Evolutionary conservation across 2,888 invertebrate species (phyloP).

Genomic region (Drosophila picticornis): DNA sequence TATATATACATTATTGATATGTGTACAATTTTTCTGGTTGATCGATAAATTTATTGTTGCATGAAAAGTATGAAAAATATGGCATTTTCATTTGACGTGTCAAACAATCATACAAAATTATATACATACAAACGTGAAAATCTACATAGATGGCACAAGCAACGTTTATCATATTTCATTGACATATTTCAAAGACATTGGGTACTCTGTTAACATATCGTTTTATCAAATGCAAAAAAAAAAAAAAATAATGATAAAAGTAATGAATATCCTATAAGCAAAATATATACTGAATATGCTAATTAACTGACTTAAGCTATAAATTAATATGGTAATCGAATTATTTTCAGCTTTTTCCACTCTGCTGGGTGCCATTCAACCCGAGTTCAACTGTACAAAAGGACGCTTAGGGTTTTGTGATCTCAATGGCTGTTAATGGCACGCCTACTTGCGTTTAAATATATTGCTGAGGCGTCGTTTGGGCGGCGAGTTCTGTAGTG

Average conservation of each 20-base stretch:
- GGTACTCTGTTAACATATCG: slow-evolving; percentile 4
- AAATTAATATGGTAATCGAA: neutral
- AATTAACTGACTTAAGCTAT: neutral
- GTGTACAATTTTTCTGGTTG: slow-evolving; percentile 10
- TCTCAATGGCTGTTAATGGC: slow-evolving; percentile 9
- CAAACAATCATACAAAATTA: slow-evolving; percentile 7
- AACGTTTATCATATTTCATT: slow-evolving; percentile 18
- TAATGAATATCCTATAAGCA: neutral
- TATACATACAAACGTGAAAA: slow-evolving; percentile 5
- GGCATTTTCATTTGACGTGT: slow-evolving; percentile 13
- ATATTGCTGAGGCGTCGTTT: slow-evolving; percentile 84
- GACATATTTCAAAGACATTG: slow-evolving; percentile 7
- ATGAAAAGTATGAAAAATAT: slow-evolving; percentile 19
- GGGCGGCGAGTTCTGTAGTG: slow-evolving; percentile 84
- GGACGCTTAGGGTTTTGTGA: neutral
- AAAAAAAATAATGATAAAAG: neutral
- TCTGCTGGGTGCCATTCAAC: neutral
- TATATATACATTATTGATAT: slow-evolving; percentile 16
- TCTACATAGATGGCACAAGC: slow-evolving; percentile 2
- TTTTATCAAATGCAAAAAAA: neutral
- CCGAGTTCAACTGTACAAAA: slow-evolving; percentile 18
- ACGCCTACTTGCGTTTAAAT: slow-evolving; percentile 82
- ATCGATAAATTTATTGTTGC: slow-evolving; percentile 23
- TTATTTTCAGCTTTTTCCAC: neutral
- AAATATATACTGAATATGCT: neutral